Base-by-base conservation (phyloP, 1,140 invertebrate species). In the Ceratitis capitata region DNA sequence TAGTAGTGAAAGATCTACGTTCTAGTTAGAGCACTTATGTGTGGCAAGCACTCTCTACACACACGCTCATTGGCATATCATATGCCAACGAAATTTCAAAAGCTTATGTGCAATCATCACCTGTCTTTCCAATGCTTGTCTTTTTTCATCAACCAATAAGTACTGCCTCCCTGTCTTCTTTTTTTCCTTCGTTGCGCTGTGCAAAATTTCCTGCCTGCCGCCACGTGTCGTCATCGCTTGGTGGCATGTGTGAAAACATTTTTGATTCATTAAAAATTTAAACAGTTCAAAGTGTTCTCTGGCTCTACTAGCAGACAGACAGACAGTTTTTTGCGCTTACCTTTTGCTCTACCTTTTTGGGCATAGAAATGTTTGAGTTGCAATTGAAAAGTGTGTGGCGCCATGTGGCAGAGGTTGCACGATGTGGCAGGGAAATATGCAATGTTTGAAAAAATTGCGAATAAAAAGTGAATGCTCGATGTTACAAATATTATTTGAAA, bases 221-320 rank as follows among this genome's bases (percentile, higher is more conserved):
- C 69, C 69, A 78, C 69, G 69, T 78, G 69, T 78, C 69, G 69
- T 78, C 49, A 26, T 83, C n/a, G n/a, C n/a, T n/a, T n/a, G n/a
- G 82, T 53, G 82, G 82, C 82, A 83, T 83, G 82, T 83, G 82
- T 83, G 82, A 53, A 83, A 83, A 83, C 82, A 83, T 83, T 83
- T 83, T 83, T 83, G 82, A 83, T 83, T 83, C 82, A 83, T 83
- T 51, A 83, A 83, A 83, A 83, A 83, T 83, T 83, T 51, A 83
- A 83, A 83, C 45, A 83, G 82, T 83, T 53, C 82, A 83, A 83
- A 83, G 82, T 83, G 82, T 83, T 83, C 49, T 56, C 51, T 56
- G n/a, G n/a, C n/a, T 78, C 19, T 14, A 42, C 23, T 29, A n/a
- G 29, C 58, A 16, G 39, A 23, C 69, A 78, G 69, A 78, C 69